A percentile compares a stretch with the other conserved stretches of the same genome.
These are phyloP conservation scores for Drosophila albomicans DNA, from an alignment of 1,140 invertebrate species.

Conservation along the genomic window DNA sequence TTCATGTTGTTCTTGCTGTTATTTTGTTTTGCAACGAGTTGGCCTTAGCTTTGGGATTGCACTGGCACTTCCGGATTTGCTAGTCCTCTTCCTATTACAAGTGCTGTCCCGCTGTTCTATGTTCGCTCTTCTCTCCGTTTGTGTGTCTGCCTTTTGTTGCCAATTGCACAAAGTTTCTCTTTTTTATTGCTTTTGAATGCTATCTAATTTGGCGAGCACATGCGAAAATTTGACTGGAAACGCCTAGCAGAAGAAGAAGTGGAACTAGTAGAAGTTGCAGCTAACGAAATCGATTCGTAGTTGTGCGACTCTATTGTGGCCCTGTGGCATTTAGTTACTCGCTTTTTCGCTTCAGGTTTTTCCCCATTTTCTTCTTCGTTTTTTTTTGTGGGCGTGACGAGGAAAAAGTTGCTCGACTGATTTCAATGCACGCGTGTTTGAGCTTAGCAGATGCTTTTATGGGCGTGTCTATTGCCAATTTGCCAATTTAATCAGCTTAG, in stretches of 20 bases:
- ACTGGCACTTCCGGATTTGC: conserved; percentile 15
- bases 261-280: conserved; percentile 15
- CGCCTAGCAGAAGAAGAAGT: conserved; percentile 26
- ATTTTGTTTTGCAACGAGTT: not conserved
- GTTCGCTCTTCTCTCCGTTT: not conserved
- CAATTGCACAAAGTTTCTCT: conserved; percentile 45
- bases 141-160: conserved; percentile 15
- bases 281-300: conserved; percentile 41
- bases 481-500: conserved; percentile 54
- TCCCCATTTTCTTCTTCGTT: not conserved
- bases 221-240: conserved; percentile 67
- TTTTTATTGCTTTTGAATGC: conserved; percentile 65
- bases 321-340: conserved; percentile 34
- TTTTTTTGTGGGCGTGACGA: conserved; percentile 38
- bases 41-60: conserved; percentile 12
- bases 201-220: conserved; percentile 68
- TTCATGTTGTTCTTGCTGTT: conserved; percentile 1
- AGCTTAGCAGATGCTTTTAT: conserved; percentile 62
- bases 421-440: conserved; percentile 52
- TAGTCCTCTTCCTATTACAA: not conserved
- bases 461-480: conserved; percentile 47
- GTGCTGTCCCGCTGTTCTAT: not conserved
- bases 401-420: conserved; percentile 36
- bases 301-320: conserved; percentile 30
- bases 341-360: conserved; percentile 17